Evolutionary conservation across 2,888 invertebrate genomes (phyloP), one percentile per base, ranked within the genome.

Genomic region (Drosophila monieri): DNA sequence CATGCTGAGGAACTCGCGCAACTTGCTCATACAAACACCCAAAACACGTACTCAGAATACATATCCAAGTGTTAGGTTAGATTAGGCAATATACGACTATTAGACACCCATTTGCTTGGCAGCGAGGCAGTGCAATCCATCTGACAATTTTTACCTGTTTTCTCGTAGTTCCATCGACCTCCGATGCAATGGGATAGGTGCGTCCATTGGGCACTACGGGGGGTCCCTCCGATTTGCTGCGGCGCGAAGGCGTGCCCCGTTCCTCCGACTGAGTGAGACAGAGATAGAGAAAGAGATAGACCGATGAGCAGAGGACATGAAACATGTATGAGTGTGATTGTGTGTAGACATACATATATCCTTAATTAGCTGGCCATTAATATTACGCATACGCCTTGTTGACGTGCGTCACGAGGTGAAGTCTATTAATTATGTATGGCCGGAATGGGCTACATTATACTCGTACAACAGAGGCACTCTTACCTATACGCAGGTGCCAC

Each of bases 211-310:
- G 88, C 78, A 90, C 88, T 80, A 91, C 89, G 87, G 92, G 94
- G 62, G 95, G 95, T 61, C 95, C 95, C 90, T 95, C 95, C 52
- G 95, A 95, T 93, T 95, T 95, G 94, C 95, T 95, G 90, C 95
- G 94, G 73, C 95, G 92, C 76, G 95, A 95, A 84, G 94, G 94
- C 85, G 94, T 93, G 85, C 93, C 94, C 84, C 95, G 93, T 90
- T 95, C 95, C 91, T 94, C 94, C 85, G 95, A 95, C 95, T 95
- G 93, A 53, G 92, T 92, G 89, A 90, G 90, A 80, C 73, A 54
- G 12, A 69, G 10, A 56, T 12, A 55, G 30, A 18, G 3, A 30
- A 5, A 48, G 5, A 57, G 14, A 54, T n/a, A 56, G 8, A 51
- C n/a, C 32, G 12, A 47, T 8, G 60, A 15, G 6, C 18, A 30